A percentile compares a stretch with the other conserved stretches of the same genome.
Conservation (phyloP, 1,140 invertebrate genomes). For the Sinonovacula constricta region DNA sequence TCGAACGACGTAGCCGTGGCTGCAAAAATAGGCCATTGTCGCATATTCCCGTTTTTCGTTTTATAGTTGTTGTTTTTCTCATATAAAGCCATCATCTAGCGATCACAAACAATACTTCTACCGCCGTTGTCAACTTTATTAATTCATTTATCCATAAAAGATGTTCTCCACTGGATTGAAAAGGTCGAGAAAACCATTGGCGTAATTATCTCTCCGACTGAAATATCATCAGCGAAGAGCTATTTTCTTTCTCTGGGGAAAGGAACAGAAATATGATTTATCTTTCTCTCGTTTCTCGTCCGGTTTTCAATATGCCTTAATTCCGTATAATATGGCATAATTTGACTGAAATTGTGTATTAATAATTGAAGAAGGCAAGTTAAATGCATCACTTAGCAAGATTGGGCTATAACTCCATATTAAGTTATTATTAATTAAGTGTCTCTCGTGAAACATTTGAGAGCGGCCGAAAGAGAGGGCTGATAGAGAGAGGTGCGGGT, state of each 20-base stretch:
- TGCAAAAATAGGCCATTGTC: too few relatives aligned
- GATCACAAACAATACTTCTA: background rate
- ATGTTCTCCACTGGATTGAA: slow-evolving; percentile 27
- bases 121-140: slow-evolving; percentile 18
- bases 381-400: slow-evolving; percentile 49
- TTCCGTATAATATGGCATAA: slow-evolving; percentile 43
- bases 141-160: slow-evolving; percentile 47
- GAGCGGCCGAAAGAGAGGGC: background rate
- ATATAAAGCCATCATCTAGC: too few relatives aligned
- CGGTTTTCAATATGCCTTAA: slow-evolving; percentile 49
- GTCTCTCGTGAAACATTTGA: slow-evolving; percentile 14
- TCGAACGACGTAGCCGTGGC: too few relatives aligned
- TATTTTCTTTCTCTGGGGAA: slow-evolving; percentile 43
- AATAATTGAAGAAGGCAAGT: slow-evolving; percentile 50
- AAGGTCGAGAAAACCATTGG: slow-evolving; percentile 46
- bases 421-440: slow-evolving; percentile 50
- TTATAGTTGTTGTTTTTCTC: slow-evolving; percentile 6
- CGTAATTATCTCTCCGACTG: slow-evolving; percentile 43
- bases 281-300: slow-evolving; percentile 14
- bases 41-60: background rate
- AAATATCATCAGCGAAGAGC: slow-evolving; percentile 36
- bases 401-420: slow-evolving; percentile 47
- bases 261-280: slow-evolving; percentile 19
- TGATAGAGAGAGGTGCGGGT: background rate
- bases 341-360: slow-evolving; percentile 53